phyloP scores from a whole-genome alignment of 2,797 vertebrate genomes.

The Rhabdophis nuchalis region DNA sequence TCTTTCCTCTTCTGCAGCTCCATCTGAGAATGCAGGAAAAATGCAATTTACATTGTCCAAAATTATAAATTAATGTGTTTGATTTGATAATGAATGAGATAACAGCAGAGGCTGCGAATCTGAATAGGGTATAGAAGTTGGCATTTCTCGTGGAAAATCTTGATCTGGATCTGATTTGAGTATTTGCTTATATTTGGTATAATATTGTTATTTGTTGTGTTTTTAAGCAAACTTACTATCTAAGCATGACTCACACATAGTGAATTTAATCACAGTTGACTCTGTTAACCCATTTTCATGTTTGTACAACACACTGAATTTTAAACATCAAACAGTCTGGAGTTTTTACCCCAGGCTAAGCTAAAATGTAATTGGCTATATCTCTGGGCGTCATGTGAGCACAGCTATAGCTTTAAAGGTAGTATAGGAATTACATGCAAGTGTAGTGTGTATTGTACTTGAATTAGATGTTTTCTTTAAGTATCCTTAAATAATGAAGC shows the following conservation, averaged over 20 bases:
- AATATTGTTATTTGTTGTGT: not conserved
- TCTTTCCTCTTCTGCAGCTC: not conserved
- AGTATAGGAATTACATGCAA: not conserved
- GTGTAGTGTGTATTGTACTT: not conserved
- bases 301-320: not conserved
- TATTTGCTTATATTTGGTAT: not conserved
- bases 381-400: not conserved
- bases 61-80: not conserved
- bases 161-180: not conserved
- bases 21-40: not conserved
- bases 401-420: not conserved
- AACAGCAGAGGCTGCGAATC: not conserved
- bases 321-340: not conserved
- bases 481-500: not conserved
- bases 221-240: not conserved
- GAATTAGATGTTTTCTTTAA: conserved; percentile 1
- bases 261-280: not conserved
- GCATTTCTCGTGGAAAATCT: not conserved
- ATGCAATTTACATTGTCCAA: not conserved
- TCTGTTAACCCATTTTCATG: not conserved
- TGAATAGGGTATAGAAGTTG: not conserved
- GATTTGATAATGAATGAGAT: not conserved
- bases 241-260: not conserved
- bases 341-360: not conserved
- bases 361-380: not conserved